Evolutionary conservation across 2,888 invertebrate genomes (phyloP).

Genomic region (Drosophila limbata): DNA sequence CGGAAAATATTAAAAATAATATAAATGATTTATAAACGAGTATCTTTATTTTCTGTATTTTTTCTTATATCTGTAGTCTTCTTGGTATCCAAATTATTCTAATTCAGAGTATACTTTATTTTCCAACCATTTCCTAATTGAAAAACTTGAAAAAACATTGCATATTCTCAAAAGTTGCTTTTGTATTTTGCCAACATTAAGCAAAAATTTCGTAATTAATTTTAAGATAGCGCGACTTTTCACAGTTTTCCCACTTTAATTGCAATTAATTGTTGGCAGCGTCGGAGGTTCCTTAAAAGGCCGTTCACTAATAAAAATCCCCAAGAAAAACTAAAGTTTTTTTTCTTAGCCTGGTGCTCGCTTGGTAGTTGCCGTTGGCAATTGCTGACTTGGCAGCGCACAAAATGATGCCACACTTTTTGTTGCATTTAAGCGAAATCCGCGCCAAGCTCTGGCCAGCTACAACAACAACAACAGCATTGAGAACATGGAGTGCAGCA

Average conservation of each 20-base stretch:
- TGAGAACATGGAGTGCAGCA: slow-evolving; percentile 20
- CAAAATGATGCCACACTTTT: slow-evolving; percentile 63
- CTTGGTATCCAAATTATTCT: neutral
- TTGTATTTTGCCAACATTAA: slow-evolving; percentile 4
- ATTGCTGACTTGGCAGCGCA: slow-evolving; percentile 53
- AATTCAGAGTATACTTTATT: neutral
- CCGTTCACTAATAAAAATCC: slow-evolving; percentile 66
- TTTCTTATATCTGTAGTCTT: neutral
- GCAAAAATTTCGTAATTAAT: slow-evolving; percentile 44
- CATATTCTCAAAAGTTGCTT: slow-evolving; percentile 5
- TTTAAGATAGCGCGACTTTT: slow-evolving; percentile 41
- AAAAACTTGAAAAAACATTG: neutral
- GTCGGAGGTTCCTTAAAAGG: slow-evolving; percentile 65
- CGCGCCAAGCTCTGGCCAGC: slow-evolving; percentile 57
- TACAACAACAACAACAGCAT: slow-evolving; percentile 22
- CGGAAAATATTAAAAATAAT: too few relatives aligned
- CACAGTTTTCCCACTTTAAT: slow-evolving; percentile 62
- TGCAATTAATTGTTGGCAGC: slow-evolving; percentile 65
- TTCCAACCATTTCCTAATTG: neutral
- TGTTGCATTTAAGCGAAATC: slow-evolving; percentile 54
- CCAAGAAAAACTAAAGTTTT: slow-evolving; percentile 49
- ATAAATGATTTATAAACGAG: neutral
- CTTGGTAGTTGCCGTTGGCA: slow-evolving; percentile 40
- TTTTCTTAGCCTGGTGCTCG: slow-evolving; percentile 11
- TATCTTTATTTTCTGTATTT: neutral